Evolutionary conservation across 2,888 invertebrate species (phyloP), one percentile per base, ranked within the genome.

Genomic region (Fissipunctia ypsillon): DNA sequence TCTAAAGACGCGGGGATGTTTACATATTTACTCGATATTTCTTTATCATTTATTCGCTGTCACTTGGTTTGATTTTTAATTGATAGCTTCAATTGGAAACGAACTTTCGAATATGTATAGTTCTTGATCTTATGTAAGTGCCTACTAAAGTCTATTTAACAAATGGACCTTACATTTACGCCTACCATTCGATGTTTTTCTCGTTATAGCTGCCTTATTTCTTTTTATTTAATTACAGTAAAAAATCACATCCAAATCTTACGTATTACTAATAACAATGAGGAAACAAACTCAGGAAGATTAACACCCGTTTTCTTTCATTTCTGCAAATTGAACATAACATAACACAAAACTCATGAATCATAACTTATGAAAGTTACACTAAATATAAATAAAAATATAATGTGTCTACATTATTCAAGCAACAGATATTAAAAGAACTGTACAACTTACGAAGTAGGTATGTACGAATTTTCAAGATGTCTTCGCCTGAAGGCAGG

Each of bases 401-500:
- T 70, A 73, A 60, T 12, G 45, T 54, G 52, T 57, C 19, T 35
- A 73, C 59, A 65, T 63, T 45, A 64, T 60, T 76, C 38, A 74
- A 59, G 35, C 59, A 61, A 59, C 25, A 54, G 14, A 70, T 84
- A 76, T 70, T 65, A 70, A 78, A 79, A 76, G 69, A 77, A 75
- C 56, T 38, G 67, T 76, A 76, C 64, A 75, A 50, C 43, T 64
- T 60, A 52, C 56, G 38, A 57, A 63, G 63, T 76, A 65, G 59
- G 31, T 76, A 65, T 61, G 31, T 67, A 76, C 43, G 73, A 63
- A 68, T 68, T 69, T 71, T 54, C 31, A 76, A 78, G 65, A 57
- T 35, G 73, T 79, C 52, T 54, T 52, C 38, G 85, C 90, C 81
- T 54, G 67, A 60, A 86, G 88, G 80, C 78, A 82, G 16, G 59